Conservation (phyloP, 30 jellyfish, hydroid and myxozoan genomes). For the Chrysaora quinquecirrha region DNA sequence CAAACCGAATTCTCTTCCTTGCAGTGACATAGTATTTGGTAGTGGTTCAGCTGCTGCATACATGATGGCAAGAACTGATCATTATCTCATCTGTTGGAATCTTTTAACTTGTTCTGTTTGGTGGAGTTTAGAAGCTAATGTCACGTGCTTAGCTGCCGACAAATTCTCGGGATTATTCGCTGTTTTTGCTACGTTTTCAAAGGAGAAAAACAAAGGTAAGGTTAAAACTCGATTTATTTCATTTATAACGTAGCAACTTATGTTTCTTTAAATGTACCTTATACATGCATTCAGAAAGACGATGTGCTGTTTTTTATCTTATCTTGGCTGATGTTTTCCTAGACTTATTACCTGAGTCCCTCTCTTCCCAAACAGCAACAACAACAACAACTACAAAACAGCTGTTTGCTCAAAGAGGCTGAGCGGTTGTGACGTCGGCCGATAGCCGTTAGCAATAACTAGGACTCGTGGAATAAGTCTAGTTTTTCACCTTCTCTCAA, state of each 20-base stretch:
- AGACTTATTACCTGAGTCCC: no score
- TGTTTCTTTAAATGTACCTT: no score
- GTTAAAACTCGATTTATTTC: neutral
- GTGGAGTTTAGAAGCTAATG: conserved; percentile 72
- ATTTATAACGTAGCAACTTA: neutral
- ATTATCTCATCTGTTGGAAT: conserved; percentile 78
- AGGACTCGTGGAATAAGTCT: no score
- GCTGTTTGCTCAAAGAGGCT: no score
- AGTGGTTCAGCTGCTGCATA: conserved; percentile 69
- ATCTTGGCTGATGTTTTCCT: neutral
- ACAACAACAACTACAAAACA: no score
- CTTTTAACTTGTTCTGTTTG: conserved; percentile 59
- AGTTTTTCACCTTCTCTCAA: neutral
- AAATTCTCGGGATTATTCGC: conserved; percentile 67
- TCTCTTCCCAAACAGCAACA: no score
- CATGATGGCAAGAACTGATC: conserved; percentile 68
- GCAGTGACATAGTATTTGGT: conserved; percentile 66
- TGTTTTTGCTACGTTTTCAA: conserved; percentile 31
- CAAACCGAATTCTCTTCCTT: no score
- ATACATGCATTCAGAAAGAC: neutral
- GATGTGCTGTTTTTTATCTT: neutral
- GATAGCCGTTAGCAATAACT: no score
- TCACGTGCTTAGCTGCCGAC: conserved; percentile 75
- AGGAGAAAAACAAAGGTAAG: conserved; percentile 54
- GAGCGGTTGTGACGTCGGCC: neutral